Percentiles rank a stretch among this genome's conserved stretches.
Conservation (phyloP, 1,140 invertebrate species). For the Brachionus paranguensis region DNA sequence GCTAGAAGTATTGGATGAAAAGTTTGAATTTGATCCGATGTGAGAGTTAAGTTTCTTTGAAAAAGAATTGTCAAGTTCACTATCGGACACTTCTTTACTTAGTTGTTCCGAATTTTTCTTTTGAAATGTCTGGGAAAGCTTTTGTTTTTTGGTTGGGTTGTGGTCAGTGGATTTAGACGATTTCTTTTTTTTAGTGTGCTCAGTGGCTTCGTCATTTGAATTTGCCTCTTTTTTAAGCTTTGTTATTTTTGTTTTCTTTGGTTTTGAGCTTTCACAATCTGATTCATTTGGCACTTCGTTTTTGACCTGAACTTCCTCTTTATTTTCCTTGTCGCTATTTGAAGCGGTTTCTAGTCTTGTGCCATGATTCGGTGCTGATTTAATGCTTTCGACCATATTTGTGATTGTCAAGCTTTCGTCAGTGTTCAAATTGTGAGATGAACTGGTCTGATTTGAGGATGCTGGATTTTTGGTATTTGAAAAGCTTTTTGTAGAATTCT, state of each 20-base stretch:
- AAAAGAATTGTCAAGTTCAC: neutral
- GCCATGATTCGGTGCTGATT: neutral
- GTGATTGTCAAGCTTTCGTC: neutral
- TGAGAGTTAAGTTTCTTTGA: neutral
- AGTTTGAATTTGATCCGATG: neutral
- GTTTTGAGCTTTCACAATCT: neutral
- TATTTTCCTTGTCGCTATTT: constrained; percentile 23
- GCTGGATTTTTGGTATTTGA: neutral
- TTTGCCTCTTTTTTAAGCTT: neutral
- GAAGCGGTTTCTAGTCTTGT: neutral
- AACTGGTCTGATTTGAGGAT: neutral
- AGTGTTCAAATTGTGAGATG: neutral
- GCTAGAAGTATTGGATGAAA: neutral
- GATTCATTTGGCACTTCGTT: too few species aligned
- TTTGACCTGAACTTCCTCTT: neutral
- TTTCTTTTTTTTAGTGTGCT: neutral
- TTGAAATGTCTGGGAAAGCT: neutral
- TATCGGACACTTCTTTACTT: neutral
- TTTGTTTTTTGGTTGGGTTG: neutral
- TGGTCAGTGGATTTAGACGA: neutral
- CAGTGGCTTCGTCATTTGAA: neutral
- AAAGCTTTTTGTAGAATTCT: neutral
- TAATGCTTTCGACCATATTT: neutral
- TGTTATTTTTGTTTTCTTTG: neutral
- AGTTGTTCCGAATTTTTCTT: neutral